Evolutionary conservation across 1,140 invertebrate species (phyloP).

Genomic region (Goniozus legneri): DNA sequence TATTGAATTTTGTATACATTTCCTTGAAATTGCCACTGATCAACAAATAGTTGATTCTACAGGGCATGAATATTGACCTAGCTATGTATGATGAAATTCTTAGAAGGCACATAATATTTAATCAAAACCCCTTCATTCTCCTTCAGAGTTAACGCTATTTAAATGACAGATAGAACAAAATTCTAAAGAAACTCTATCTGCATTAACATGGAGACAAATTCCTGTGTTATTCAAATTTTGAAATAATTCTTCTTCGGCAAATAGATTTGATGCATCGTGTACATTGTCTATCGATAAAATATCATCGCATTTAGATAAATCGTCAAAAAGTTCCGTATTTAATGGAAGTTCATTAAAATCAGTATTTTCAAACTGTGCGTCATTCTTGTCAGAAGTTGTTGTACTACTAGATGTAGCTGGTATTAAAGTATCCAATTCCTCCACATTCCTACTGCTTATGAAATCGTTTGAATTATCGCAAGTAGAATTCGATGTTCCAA

Average conservation of each 20-base stretch:
- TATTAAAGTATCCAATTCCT: background rate
- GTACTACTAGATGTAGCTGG: background rate
- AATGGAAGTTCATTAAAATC: constrained; percentile 27
- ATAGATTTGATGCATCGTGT: constrained; percentile 16
- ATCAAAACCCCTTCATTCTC: constrained; percentile 12
- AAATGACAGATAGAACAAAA: constrained; percentile 53
- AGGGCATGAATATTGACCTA: background rate
- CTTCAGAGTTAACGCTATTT: constrained; percentile 29
- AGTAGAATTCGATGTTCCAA: background rate
- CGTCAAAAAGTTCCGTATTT: constrained; percentile 24
- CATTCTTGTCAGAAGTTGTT: background rate
- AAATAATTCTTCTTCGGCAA: constrained; percentile 18
- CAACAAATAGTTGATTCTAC: background rate
- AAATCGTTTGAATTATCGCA: background rate
- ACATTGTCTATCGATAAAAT: constrained; percentile 19
- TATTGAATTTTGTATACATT: too few species aligned
- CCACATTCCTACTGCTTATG: background rate
- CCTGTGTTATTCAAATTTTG: constrained; percentile 18
- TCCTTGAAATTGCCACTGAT: too few species aligned
- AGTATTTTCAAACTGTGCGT: background rate
- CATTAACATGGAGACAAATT: constrained; percentile 56
- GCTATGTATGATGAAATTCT: background rate
- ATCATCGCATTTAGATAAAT: constrained; percentile 18
- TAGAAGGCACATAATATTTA: background rate
- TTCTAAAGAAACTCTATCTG: constrained; percentile 55